These are phyloP conservation scores for Poecile atricapillus DNA, from an alignment of 2,113 vertebrate genomes.

Conservation along the genomic window DNA sequence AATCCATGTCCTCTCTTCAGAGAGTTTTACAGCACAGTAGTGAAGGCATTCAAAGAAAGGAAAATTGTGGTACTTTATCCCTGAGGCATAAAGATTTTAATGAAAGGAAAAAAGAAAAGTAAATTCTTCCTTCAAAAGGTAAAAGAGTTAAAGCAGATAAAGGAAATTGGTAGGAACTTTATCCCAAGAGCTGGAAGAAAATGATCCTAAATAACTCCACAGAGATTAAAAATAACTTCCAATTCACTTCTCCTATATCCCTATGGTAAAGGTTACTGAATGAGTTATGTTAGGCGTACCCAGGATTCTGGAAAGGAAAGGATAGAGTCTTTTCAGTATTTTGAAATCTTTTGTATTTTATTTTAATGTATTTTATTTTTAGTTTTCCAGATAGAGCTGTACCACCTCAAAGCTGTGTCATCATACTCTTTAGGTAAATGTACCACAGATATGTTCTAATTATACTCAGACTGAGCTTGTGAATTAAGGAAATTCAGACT, in stretches of 20 bases:
- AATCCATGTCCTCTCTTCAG: neutral
- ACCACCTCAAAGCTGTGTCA: neutral
- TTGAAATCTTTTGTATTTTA: neutral
- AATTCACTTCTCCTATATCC: neutral
- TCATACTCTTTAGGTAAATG: neutral
- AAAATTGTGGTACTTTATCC: neutral
- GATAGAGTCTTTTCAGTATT: neutral
- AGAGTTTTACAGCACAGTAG: neutral
- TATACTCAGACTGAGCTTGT: neutral
- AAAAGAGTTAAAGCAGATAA: neutral
- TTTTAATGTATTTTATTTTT: neutral
- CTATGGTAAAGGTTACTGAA: neutral
- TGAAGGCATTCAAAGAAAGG: neutral
- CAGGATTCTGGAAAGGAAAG: slow-evolving; percentile 1
- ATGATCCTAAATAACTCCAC: neutral
- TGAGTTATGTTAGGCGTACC: neutral
- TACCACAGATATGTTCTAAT: neutral
- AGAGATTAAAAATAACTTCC: slow-evolving; percentile 40
- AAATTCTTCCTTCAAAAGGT: neutral
- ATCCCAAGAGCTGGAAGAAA: neutral
- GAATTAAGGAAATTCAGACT: neutral
- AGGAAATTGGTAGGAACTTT: neutral
- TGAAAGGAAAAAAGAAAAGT: neutral
- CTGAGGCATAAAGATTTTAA: neutral
- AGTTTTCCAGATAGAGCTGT: neutral